Evolutionary conservation across 2,888 invertebrate genomes (phyloP), one percentile per base, ranked within the genome.

Genomic region (Gari tellinella): DNA sequence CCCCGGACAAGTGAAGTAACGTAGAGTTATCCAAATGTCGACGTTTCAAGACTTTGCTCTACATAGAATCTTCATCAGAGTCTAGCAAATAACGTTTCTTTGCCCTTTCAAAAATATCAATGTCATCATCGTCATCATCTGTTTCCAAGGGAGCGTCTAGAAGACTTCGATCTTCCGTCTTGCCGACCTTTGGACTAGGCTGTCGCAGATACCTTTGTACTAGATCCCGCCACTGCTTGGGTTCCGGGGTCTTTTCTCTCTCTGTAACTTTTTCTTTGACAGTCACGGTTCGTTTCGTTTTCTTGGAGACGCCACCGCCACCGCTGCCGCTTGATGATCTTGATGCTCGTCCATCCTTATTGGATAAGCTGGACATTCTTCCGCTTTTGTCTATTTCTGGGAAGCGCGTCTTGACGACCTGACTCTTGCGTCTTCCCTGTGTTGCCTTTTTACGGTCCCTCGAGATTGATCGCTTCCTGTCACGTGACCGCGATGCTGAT

Each of bases 61-160:
- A 31, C 31, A 31, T 10, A 7, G 31, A 31, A 7, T 31, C 31
- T 10, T 31, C 31, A 10, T 31, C 31, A 4, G 31, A 31, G 31
- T 31, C 31, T 31, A 31, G 10, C 31, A 31, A 31, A 60, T 86
- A 86, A 62, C 83, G 81, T 65, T 73, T 78, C 49, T 82, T 73
- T 14, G 83, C 79, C 53, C 85, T 65, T 64, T 83, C 84, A 73
- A 87, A 87, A 45, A 86, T 84, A 58, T 85, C 84, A 31, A 64
- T 38, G 19, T 79, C 82, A 21, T 76, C 73, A 64, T 72, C 79
- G 31, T 83, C 83, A 58, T 84, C 84, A 25, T 85, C 84, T 2
- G 82, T 78, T 31, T 79, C 77, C n/a, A 72, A 46, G 38, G 77
- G 80, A 4, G 53, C 38, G 55, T 67, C 77, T 43, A 66, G 73